Base-by-base conservation (phyloP, 35 echinoderm and acorn worm species). In the Ptychodera flava region DNA sequence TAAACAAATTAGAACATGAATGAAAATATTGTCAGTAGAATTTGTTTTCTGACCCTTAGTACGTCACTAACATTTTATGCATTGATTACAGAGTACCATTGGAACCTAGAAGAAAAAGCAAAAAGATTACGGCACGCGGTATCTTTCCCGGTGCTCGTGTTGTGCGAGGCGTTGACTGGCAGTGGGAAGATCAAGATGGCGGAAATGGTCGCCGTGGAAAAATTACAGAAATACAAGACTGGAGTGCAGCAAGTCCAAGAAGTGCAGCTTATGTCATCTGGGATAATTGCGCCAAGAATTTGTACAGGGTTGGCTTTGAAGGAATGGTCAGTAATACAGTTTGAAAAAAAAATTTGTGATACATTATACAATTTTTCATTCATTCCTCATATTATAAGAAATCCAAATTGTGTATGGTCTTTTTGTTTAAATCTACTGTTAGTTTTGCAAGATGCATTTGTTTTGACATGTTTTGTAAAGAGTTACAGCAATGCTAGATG, bases 111-210 rank as follows among this genome's bases (percentile, higher is more conserved):
- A 91, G 95, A 15, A 98, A 98, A 76, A 98, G 95, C 86, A 98
- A 98, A 31, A 98, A 98, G 86, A 94, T 98, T n/a, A 94, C 91
- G 90, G 93, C 95, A 0, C 75, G 95, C 6, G 95, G 95, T 16
- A 98, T 98, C 85, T 98, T 94, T 78, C 92, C 95, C 0, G 95
- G 95, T 35, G 92, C 95, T 32, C 77, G 95, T 16, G 93, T 98
- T 84, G 95, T 98, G 2, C 89, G 95, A 34, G 95, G 95, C 6
- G 95, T 98, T 10, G 95, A 98, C 85, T 98, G 95, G 95, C 92
- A 98, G 85, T 98, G 95, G 95, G 95, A 98, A 84, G 95, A 98
- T 35, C 95, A 98, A 76, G 95, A 98, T 89, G 95, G 95, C 0
- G 95, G 95, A 16, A 98, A 92, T 78, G 89, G 92, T 31, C 85